Conservation (phyloP, 2,888 invertebrate species). For the Drosophila infuscata region DNA sequence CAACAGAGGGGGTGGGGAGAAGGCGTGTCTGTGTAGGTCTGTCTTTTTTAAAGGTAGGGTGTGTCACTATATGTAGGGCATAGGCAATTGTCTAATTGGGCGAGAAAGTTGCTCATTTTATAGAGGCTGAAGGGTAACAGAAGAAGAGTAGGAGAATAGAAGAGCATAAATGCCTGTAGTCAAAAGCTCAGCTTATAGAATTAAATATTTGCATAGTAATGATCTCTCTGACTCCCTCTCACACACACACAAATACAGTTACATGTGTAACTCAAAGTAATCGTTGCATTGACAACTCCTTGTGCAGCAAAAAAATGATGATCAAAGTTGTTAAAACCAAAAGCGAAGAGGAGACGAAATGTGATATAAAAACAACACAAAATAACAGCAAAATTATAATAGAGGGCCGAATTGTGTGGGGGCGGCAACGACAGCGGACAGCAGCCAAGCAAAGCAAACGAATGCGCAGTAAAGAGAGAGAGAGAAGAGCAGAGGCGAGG, state of each 20-base stretch:
- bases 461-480: conserved; percentile 3
- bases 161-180: not conserved
- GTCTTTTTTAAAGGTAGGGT: conserved; percentile 31
- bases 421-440: conserved; percentile 58
- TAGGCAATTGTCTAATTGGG: conserved; percentile 40
- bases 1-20: conserved; percentile 13
- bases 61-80: conserved; percentile 9
- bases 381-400: conserved; percentile 48
- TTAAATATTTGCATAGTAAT: conserved; percentile 2
- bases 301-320: conserved; percentile 31
- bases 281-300: conserved; percentile 57
- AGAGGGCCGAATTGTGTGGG: conserved; percentile 68
- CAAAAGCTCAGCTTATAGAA: conserved; percentile 3
- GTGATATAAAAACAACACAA: conserved; percentile 46
- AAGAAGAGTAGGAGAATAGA: not conserved
- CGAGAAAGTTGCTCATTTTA: conserved; percentile 2
- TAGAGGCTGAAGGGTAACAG: not conserved
- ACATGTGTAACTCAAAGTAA: conserved; percentile 14
- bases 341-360: conserved; percentile 52
- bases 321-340: conserved; percentile 45
- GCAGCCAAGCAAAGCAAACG: conserved; percentile 35
- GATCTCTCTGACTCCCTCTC: not conserved
- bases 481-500: conserved; percentile 1
- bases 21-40: conserved; percentile 51
- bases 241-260: not conserved